Evolutionary conservation across 2,797 vertebrate species (phyloP).

Genomic region (Phataginus tricuspis): DNA sequence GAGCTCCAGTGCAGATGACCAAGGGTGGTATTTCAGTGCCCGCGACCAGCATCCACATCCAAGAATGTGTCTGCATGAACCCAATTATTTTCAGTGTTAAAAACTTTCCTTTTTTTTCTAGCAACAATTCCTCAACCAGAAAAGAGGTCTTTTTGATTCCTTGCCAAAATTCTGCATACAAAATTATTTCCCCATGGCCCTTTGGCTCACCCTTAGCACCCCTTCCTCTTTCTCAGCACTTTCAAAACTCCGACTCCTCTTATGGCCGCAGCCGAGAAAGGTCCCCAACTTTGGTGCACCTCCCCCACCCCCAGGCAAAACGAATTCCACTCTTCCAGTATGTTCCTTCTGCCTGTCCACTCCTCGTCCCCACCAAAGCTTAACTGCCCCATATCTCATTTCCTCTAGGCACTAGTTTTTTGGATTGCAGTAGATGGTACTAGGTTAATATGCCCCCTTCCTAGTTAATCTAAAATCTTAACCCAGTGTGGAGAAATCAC

Average conservation of each 20-base stretch:
- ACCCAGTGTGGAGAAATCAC: background rate
- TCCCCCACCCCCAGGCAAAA: background rate
- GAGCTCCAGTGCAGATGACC: background rate
- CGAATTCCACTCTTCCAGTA: background rate
- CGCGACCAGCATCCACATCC: background rate
- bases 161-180: background rate
- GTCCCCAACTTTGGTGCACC: no score
- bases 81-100: background rate
- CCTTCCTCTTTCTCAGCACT: background rate
- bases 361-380: background rate
- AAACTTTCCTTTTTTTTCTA: background rate
- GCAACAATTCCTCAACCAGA: background rate
- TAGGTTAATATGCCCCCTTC: background rate
- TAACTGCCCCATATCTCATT: background rate
- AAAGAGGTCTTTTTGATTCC: background rate
- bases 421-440: background rate
- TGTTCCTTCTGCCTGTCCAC: background rate
- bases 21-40: background rate
- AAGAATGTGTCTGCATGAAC: background rate
- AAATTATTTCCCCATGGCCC: background rate
- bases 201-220: background rate
- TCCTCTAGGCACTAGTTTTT: background rate
- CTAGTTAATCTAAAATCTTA: constrained; percentile 17
- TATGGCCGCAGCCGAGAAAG: background rate
- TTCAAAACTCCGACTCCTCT: background rate